Evolutionary conservation across 2,888 invertebrate species (phyloP).

Genomic region (Furcula furcula): DNA sequence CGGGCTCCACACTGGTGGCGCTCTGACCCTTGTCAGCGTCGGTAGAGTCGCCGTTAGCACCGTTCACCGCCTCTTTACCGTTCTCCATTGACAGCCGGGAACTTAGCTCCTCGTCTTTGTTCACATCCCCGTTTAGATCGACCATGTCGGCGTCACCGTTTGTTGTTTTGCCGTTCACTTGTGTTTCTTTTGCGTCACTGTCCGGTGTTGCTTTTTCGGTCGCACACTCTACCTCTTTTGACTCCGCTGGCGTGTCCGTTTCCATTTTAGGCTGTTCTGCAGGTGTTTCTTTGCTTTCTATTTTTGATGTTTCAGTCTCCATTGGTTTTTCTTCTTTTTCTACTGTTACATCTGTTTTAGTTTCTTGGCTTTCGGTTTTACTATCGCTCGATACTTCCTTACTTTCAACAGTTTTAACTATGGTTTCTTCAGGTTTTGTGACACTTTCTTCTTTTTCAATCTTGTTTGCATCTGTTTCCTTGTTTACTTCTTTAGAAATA

Average conservation of each 20-base stretch:
- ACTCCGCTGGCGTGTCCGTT: constrained; percentile 20
- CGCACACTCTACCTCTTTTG: constrained; percentile 20
- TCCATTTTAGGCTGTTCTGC: constrained; percentile 14
- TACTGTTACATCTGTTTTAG: constrained; percentile 10
- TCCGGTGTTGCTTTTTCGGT: constrained; percentile 34
- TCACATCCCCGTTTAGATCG: constrained; percentile 58
- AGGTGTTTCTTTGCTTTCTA: constrained; percentile 7
- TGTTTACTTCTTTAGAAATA: constrained; percentile 20
- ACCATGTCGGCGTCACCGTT: constrained; percentile 50
- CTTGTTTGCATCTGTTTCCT: constrained; percentile 9
- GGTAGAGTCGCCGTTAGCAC: constrained; percentile 44
- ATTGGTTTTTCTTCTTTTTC: constrained; percentile 7
- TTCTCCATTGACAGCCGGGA: constrained; percentile 63
- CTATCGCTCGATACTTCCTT: constrained; percentile 20
- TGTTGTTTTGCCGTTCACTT: constrained; percentile 62
- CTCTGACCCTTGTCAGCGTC: constrained; percentile 58
- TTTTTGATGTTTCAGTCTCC: constrained; percentile 10
- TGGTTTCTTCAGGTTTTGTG: constrained; percentile 16
- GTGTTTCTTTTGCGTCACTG: constrained; percentile 42
- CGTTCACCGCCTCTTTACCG: constrained; percentile 51
- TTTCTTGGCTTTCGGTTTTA: constrained; percentile 11
- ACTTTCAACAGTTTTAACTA: constrained; percentile 6
- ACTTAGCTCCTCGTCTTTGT: constrained; percentile 56
- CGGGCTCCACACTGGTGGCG: constrained; percentile 54
- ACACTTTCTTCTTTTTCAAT: constrained; percentile 23